Evolutionary conservation across 2,797 vertebrate species (phyloP), one percentile per base, ranked within the genome.

Genomic region (Sebastes melanostomus): DNA sequence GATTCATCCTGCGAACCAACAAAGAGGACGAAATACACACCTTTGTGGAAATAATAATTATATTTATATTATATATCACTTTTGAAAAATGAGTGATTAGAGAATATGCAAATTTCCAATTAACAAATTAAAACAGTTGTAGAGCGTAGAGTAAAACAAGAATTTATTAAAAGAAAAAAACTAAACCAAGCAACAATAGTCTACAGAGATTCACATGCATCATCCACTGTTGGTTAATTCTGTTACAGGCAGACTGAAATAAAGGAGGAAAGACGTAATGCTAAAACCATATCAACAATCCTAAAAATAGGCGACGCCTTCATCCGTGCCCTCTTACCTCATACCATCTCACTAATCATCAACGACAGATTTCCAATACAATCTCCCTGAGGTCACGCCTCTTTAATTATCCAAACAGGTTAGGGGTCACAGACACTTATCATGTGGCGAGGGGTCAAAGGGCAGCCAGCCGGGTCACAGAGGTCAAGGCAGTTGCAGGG

Each of bases 361-460:
- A 74, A 20, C 46, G 83, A 88, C 90, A 91, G 84, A 86, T 91
- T 87, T 86, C 81, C 89, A 86, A 91, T 93, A 85, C 86, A 75
- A 82, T 88, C 82, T 84, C 78, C 89, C 75, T 3, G 78, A 91
- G 91, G 93, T 91, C 86, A 80, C 72, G 84, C 88, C 92, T 89
- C 88, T 93, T 94, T 95, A 94, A 95, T 95, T 93, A 95, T 94
- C 91, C 89, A 92, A 90, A 90, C 78, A 84, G 94, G 92, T 93
- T 91, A 94, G 59, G 92, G 93, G 90, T 94, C 91, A 90, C 89
- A 93, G 88, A 92, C 92, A 93, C 92, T 93, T 93, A 93, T 93
- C 91, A 93, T 93, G 92, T 93, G 84, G 82, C 13, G 61, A 77
- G 59, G 80, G 91, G 89, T 93, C 90, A 94, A 66, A 93, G 93